Conservation (phyloP, 2,113 vertebrate genomes). For the Numenius arquata region DNA sequence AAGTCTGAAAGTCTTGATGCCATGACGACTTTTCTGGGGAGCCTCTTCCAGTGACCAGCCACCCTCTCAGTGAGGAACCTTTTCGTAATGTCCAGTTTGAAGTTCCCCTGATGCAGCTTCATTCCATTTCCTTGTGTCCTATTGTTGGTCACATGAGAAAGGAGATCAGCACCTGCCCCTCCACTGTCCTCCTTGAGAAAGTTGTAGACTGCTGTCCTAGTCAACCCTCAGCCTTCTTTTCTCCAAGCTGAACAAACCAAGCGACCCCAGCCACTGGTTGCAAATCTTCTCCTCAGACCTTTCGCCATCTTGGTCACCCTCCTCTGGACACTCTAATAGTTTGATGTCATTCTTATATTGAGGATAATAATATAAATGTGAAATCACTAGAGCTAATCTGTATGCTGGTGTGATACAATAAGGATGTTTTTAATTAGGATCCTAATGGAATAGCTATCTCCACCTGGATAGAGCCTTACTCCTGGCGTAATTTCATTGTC, state of each 20-base stretch:
- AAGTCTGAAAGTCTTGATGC: not conserved
- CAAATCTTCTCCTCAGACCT: not conserved
- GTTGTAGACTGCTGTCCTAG: not conserved
- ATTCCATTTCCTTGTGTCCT: not conserved
- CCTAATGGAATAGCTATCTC: not conserved
- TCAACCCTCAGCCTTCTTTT: not conserved
- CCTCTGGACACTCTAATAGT: not conserved
- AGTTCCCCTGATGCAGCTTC: not conserved
- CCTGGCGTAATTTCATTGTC: not conserved
- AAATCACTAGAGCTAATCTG: not conserved
- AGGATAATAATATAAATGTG: not conserved
- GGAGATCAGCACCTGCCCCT: not conserved
- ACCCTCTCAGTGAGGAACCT: not conserved
- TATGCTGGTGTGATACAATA: not conserved
- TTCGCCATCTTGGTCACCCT: not conserved
- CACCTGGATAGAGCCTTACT: not conserved
- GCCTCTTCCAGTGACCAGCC: rapidly evolving
- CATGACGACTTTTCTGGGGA: not conserved
- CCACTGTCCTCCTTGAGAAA: not conserved
- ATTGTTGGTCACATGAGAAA: not conserved
- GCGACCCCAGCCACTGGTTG: not conserved
- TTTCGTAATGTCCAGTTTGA: not conserved
- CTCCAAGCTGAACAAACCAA: not conserved
- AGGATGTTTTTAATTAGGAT: not conserved
- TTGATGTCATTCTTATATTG: not conserved